phyloP scores from a whole-genome alignment of 2,797 vertebrate species.

The Phoebastria nigripes region DNA sequence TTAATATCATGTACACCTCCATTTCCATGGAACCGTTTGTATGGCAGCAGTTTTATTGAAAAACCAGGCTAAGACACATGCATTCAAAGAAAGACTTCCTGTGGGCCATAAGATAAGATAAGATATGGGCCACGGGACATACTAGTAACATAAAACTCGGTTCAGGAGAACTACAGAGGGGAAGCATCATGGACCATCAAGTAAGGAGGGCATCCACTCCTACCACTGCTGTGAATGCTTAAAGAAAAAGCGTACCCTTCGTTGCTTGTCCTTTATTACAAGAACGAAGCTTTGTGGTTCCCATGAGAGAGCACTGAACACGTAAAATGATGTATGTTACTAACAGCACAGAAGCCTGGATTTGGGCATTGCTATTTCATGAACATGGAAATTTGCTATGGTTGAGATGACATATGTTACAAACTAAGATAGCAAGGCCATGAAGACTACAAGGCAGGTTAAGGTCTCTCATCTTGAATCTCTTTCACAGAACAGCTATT shows the following conservation, averaged over 20 bases:
- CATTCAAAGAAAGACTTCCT: neutral
- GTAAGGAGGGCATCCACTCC: neutral
- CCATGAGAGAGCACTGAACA: too few relatives aligned
- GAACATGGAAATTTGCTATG: neutral
- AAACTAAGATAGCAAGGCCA: neutral
- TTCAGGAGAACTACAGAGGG: neutral
- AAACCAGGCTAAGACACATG: neutral
- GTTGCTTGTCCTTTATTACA: neutral
- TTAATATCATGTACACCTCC: neutral
- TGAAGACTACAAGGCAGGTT: neutral
- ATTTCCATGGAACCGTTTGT: neutral
- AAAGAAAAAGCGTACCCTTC: neutral
- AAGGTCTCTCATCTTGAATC: neutral
- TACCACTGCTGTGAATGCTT: neutral
- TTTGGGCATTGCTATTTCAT: neutral
- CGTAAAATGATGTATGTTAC: neutral
- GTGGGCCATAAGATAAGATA: neutral
- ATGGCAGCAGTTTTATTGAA: neutral
- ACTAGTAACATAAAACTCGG: fast-evolving
- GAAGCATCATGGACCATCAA: too few relatives aligned
- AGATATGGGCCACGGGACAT: neutral
- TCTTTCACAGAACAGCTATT: neutral
- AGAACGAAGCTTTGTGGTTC: neutral
- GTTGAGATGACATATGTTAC: too few relatives aligned
- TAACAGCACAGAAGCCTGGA: neutral